Base-by-base conservation (phyloP, 2,797 vertebrate genomes). In the Antrozous pallidus region DNA sequence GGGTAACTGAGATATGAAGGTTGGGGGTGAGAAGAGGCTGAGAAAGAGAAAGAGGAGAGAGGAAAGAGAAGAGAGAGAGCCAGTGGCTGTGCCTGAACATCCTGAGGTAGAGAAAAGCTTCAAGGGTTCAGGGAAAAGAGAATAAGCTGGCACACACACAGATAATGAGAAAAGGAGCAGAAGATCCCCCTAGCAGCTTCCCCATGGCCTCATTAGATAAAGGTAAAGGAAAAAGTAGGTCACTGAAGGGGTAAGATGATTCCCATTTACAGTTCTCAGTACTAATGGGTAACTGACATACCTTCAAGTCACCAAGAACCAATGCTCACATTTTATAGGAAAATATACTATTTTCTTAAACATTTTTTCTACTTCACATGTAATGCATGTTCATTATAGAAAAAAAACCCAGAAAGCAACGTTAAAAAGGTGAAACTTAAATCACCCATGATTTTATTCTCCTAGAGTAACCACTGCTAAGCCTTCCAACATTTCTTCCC, bases 351-450 rank as follows among this genome's bases (percentile, higher is more conserved):
- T 71, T 94, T 91, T 47, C 38, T 49, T 56, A 67, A 90, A 71
- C 38, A 70, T 54, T 56, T 79, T 79, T 80, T 75, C 31, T 75
- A 56, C 85, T 67, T 94, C 28, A 80, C 33, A 18, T 83, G n/a
- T 38, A 82, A 84, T 73, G 13, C 17, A 51, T 61, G 28, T 28
- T 90, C 36, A 67, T 82, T 80, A 82, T 9, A 80, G 51, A 67
- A 90, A 92, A 87, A 90, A 90, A 40, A 6, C 70, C 40, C 70
- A 86, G 93, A 86, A 75, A 65, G 20, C 58, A 83, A 65, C 61
- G 74, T 74, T 71, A 18, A 83, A 61, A 54, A 61, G 58, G 42
- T 78, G 88, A 85, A 85, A 84, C 40, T n/a, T 31, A 75, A 84
- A 92, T 69, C 56, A 85, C 47, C n/a, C 47, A 31, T 38, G 31